Conservation (phyloP, 2,888 invertebrate genomes). For the Pedicia rivosa region DNA sequence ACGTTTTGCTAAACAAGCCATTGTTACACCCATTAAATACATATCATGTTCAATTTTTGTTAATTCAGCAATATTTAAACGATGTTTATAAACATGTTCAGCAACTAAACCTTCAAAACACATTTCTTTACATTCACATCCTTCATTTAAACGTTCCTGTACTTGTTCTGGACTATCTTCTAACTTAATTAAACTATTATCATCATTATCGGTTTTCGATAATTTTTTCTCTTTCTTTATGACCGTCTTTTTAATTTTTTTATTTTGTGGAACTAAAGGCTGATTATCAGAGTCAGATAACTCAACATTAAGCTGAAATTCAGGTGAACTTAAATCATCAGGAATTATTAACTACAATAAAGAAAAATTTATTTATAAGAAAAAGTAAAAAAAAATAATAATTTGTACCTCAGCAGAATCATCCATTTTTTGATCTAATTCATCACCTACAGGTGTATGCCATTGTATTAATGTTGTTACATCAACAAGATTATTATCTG, state of each 20-base stretch:
- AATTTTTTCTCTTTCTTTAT: too few species aligned
- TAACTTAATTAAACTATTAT: slow-evolving; percentile 25
- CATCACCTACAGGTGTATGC: slow-evolving; percentile 36
- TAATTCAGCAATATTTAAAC: slow-evolving; percentile 61
- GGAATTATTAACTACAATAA: too few species aligned
- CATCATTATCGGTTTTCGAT: slow-evolving; percentile 9
- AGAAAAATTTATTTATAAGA: too few species aligned
- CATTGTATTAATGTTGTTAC: slow-evolving; percentile 20
- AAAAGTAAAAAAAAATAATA: too few species aligned
- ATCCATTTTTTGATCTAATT: neutral
- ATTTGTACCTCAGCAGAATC: neutral
- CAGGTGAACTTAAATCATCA: too few species aligned
- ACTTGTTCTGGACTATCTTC: slow-evolving; percentile 57
- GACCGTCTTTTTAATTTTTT: too few species aligned
- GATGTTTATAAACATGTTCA: slow-evolving; percentile 57
- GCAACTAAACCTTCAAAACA: slow-evolving; percentile 60
- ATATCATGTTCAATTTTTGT: slow-evolving; percentile 71
- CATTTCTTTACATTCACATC: slow-evolving; percentile 64
- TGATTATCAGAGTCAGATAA: too few species aligned
- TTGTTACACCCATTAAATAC: slow-evolving; percentile 73
- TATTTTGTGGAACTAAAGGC: too few species aligned
- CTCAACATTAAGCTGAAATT: too few species aligned
- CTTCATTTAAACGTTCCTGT: slow-evolving; percentile 47
- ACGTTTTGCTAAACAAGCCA: slow-evolving; percentile 56
- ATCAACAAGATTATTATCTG: neutral